phyloP scores from a whole-genome alignment of 2,113 vertebrate species.

The Melanerpes formicivorus region DNA sequence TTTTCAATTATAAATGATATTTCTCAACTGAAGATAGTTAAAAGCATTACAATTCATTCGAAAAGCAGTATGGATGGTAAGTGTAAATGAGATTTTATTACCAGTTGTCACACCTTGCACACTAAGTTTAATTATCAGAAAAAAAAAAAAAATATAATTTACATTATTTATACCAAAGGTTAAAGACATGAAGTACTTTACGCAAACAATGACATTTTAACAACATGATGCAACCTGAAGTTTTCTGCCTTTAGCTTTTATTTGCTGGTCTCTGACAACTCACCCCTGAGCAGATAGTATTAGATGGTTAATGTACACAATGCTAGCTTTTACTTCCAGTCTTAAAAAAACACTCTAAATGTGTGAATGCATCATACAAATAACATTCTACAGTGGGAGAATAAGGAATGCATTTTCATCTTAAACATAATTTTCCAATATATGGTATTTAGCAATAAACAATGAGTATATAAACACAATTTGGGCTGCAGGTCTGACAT shows the following conservation, averaged over 20 bases:
- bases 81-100: slow-evolving; percentile 36
- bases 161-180: slow-evolving; percentile 31
- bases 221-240: neutral
- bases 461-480: neutral
- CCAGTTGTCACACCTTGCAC: neutral
- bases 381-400: neutral
- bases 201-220: slow-evolving; percentile 34
- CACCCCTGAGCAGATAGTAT: neutral
- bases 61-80: neutral
- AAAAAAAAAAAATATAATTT: slow-evolving; percentile 1
- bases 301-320: neutral
- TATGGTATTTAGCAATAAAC: neutral
- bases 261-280: neutral
- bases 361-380: neutral
- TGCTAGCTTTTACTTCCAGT: neutral
- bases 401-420: neutral
- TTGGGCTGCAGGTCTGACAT: neutral
- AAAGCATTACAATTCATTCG: slow-evolving; percentile 7
- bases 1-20: neutral
- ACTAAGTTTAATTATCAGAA: slow-evolving; percentile 34
- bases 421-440: neutral
- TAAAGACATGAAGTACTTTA: slow-evolving; percentile 18
- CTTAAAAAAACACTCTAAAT: neutral
- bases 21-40: neutral
- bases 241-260: slow-evolving; percentile 15